phyloP scores from a whole-genome alignment of 92 coral and sea anemone species.

The Epizoanthus ramosus region DNA sequence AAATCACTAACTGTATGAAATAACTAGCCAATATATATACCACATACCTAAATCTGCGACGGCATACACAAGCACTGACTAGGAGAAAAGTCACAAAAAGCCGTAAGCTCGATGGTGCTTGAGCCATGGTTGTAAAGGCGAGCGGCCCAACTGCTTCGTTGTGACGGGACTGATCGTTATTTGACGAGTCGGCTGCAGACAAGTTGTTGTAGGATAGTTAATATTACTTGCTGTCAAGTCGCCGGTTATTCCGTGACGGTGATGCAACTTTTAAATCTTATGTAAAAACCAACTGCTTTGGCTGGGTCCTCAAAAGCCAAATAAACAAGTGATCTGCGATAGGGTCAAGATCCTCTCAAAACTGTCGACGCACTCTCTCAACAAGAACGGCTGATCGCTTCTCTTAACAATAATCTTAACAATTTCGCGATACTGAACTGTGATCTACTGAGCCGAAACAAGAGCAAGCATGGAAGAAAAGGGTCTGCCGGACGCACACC shows the following conservation, averaged over 20 bases:
- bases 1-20: slow-evolving; percentile 10
- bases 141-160: background rate
- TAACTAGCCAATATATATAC: background rate
- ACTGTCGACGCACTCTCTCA: slow-evolving; percentile 54
- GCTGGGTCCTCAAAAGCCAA: slow-evolving; percentile 22
- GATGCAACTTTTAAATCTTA: background rate
- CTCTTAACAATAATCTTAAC: slow-evolving; percentile 65
- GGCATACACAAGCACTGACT: slow-evolving; percentile 14
- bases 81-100: slow-evolving; percentile 19
- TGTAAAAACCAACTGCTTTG: background rate
- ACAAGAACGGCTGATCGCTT: slow-evolving; percentile 45
- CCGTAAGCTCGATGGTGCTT: background rate
- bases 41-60: slow-evolving; percentile 33
- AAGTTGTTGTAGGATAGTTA: slow-evolving; percentile 8
- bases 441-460: slow-evolving; percentile 53
- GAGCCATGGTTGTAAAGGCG: background rate
- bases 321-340: slow-evolving; percentile 27
- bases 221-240: slow-evolving; percentile 28
- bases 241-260: slow-evolving; percentile 3
- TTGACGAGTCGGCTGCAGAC: slow-evolving; percentile 22
- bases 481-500: slow-evolving; percentile 43
- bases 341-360: slow-evolving; percentile 30
- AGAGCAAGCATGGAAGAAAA: slow-evolving; percentile 71
- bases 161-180: background rate
- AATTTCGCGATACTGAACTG: slow-evolving; percentile 65